Evolutionary conservation across 2,888 invertebrate species (phyloP), one percentile per base, ranked within the genome.

Genomic region (Lamellibrachia columna): DNA sequence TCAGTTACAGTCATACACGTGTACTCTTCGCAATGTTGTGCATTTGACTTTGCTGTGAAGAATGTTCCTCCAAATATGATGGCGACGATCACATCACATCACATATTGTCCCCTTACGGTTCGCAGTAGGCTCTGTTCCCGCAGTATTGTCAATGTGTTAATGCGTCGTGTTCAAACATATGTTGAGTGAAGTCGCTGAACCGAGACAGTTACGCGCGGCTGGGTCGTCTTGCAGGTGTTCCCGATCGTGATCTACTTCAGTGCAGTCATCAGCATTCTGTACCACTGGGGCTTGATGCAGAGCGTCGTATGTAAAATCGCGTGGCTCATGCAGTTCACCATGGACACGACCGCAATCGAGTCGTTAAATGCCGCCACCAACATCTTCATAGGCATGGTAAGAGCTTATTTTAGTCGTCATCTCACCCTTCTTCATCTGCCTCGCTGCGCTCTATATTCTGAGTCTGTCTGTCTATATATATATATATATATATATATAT

Each of bases 331-430:
- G 94, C 94, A 95, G 93, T 96, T 97, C 53, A 96, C 98, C 0
- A 96, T 98, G 96, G 98, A 98, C 28, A 99, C 99, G 0, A 98
- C 99, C 0, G 98, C 99, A 1, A 95, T 95, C 22, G 95, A 99
- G 97, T 99, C 99, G 93, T 98, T 99, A 60, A 98, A 98, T 92
- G 98, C 98, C 8, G 98, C 99, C 0, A 98, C 98, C 0, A 99
- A 99, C 96, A 98, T 99, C 53, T 99, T 99, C 95, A 97, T 99
- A 40, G 99, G 99, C 93, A 98, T 98, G 98, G 98, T 98, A 95
- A 97, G 97, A 75, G 40, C 40, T 40, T 40, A 40, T 40, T 40
- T 40, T 0, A 40, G 40, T 40, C 40, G 0, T 40, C 40, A 40
- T 40, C 40, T 40, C 40, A 40, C 40, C 40, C 40, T 40, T 40